Evolutionary conservation across 1,140 invertebrate species (phyloP), one percentile per base, ranked within the genome.

Genomic region (Drosophila sturtevanti): DNA sequence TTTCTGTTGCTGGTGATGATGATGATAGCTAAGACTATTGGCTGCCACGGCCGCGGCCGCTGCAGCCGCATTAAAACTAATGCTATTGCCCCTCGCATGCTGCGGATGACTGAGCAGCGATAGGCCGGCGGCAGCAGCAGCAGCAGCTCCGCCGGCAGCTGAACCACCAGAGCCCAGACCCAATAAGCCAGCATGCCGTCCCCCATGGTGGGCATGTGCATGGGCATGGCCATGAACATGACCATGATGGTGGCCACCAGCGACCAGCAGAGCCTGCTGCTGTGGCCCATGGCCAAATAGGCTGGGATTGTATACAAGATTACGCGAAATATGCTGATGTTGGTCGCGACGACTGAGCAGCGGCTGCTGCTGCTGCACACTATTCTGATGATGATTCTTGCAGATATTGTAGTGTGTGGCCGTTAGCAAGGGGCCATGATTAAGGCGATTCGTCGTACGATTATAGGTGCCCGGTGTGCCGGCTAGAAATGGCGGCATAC

Each of bases 11-110:
- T 82, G 78, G 34, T 84, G 75, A 60, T 79, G 73, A 72, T 91
- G 86, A 68, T 85, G 86, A 74, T 87, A 90, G 77, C 78, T 91
- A 76, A 91, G 72, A 90, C 77, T 91, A 89, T 89, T 90, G 16
- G 81, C 78, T 21, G 89, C 82, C 52, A 79, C 79, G 22, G 85
- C 89, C 27, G 81, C 81, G 4, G 72, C 77, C 56, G 82, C 81
- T 92, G 66, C 54, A 75, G 82, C 82, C 55, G 82, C 80, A 63
- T 80, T 84, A 52, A 80, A 87, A 65, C 69, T 85, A 69, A 79
- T 77, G 51, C 66, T 59, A 38, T 63, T 64, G 52, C 31, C n/a
- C 48, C 69, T n/a, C 27, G 54, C 44, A 38, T 71, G 67, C 38
- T 58, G 62, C 22, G 79, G 62, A 67, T 79, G 84, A 10, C 84